phyloP scores from a whole-genome alignment of 2,888 invertebrate species.

The Auanema freiburgensis region DNA sequence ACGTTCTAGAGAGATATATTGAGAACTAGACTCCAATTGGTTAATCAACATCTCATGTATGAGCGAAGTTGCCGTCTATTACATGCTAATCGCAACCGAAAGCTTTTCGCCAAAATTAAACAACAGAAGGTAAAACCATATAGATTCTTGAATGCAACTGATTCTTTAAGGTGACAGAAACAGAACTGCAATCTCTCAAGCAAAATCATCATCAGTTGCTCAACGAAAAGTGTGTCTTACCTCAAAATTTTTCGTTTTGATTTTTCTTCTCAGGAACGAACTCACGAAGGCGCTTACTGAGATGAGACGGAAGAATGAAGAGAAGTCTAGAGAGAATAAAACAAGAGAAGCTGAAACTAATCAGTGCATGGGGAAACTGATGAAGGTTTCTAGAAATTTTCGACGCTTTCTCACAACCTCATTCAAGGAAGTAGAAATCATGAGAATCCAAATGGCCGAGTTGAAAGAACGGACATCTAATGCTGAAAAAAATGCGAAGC shows the following conservation, averaged over 20 bases:
- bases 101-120: slow-evolving; percentile 34
- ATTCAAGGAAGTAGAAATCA: too few species aligned
- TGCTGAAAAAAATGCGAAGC: too few species aligned
- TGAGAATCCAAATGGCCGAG: too few species aligned
- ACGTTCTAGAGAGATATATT: slow-evolving; percentile 39
- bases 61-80: slow-evolving; percentile 43
- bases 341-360: too few species aligned
- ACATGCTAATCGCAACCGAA: slow-evolving; percentile 40
- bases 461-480: too few species aligned
- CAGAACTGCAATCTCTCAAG: background rate
- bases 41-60: slow-evolving; percentile 51
- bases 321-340: background rate
- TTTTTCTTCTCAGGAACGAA: background rate
- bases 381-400: too few species aligned
- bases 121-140: slow-evolving; percentile 22
- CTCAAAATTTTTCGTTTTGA: background rate
- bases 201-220: background rate
- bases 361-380: too few species aligned
- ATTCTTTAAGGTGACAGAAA: slow-evolving; percentile 6
- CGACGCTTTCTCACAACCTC: too few species aligned
- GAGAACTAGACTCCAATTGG: slow-evolving; percentile 36
- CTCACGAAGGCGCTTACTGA: background rate
- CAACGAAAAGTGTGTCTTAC: background rate
- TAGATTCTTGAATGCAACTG: background rate
- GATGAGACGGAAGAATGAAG: background rate